Evolutionary conservation across 2,113 vertebrate genomes (phyloP).

Genomic region (Eubucco bourcierii): DNA sequence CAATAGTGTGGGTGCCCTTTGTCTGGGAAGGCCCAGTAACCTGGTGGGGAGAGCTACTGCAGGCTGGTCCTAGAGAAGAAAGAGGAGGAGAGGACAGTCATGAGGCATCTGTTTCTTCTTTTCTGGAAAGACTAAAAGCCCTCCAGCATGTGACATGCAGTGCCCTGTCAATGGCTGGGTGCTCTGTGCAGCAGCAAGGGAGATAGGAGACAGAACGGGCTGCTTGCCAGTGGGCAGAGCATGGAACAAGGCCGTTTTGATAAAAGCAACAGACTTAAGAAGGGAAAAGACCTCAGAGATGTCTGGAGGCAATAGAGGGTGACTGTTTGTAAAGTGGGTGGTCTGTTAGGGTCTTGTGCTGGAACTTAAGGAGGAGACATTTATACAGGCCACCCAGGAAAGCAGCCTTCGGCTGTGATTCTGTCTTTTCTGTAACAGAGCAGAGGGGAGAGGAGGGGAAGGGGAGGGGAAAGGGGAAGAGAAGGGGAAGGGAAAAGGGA

Average conservation of each 20-base stretch:
- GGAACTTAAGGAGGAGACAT: neutral
- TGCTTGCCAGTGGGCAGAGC: neutral
- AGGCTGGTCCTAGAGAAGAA: neutral
- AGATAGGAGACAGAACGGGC: neutral
- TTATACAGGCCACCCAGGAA: neutral
- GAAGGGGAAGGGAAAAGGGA: too few relatives aligned
- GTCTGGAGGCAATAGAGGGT: neutral
- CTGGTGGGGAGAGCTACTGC: neutral
- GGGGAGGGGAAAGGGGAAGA: too few relatives aligned
- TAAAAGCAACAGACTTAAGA: neutral
- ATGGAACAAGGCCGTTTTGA: neutral
- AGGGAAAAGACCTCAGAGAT: neutral
- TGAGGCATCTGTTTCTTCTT: neutral
- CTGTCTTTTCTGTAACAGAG: neutral
- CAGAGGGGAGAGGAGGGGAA: too few relatives aligned
- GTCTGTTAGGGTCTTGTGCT: neutral
- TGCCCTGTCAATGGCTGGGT: neutral
- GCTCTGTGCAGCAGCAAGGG: neutral
- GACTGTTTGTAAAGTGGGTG: neutral
- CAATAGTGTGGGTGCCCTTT: neutral
- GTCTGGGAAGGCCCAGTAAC: neutral
- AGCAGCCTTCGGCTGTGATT: neutral
- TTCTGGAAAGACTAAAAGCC: neutral
- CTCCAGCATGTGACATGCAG: neutral
- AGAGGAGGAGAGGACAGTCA: neutral